Evolutionary conservation across 1,140 invertebrate species (phyloP).

Genomic region (Parapsyche elsis): DNA sequence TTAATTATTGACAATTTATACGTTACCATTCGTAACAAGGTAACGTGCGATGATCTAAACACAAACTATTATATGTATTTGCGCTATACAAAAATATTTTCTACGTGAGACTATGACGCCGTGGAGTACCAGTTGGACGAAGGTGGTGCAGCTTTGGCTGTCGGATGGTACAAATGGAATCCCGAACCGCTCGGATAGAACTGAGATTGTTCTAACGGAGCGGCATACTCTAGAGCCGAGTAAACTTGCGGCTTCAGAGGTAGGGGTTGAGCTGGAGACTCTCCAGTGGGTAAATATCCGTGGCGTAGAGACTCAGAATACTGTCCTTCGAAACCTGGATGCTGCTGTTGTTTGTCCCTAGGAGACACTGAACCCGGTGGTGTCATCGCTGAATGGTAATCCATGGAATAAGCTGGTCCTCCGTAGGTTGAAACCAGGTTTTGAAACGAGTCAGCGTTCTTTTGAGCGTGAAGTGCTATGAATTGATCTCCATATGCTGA

Average conservation of each 20-base stretch:
- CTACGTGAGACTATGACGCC: conserved; percentile 72
- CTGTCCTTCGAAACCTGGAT: conserved; percentile 59
- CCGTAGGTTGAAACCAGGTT: conserved; percentile 71
- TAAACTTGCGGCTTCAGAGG: conserved; percentile 93
- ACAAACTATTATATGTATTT: neutral
- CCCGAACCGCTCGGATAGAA: conserved; percentile 85
- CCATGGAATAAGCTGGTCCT: conserved; percentile 73
- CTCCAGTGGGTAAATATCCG: conserved; percentile 70
- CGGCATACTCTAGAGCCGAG: conserved; percentile 70
- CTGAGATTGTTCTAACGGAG: conserved; percentile 79
- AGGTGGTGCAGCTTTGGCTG: conserved; percentile 70
- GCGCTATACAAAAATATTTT: conserved; percentile 16
- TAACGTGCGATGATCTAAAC: neutral
- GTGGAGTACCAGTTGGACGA: conserved; percentile 82
- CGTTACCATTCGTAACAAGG: neutral
- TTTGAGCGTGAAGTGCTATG: conserved; percentile 70
- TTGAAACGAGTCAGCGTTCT: conserved; percentile 68
- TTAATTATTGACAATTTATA: conserved; percentile 39
- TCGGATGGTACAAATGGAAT: conserved; percentile 89
- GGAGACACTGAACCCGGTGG: conserved; percentile 95
- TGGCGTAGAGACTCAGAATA: conserved; percentile 67
- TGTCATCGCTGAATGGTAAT: conserved; percentile 93
- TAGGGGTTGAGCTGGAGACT: conserved; percentile 76
- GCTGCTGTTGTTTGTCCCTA: conserved; percentile 82
- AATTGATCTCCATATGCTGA: conserved; percentile 83